Base-by-base conservation (phyloP, 2,888 invertebrate species). In the Buathra laborator region DNA sequence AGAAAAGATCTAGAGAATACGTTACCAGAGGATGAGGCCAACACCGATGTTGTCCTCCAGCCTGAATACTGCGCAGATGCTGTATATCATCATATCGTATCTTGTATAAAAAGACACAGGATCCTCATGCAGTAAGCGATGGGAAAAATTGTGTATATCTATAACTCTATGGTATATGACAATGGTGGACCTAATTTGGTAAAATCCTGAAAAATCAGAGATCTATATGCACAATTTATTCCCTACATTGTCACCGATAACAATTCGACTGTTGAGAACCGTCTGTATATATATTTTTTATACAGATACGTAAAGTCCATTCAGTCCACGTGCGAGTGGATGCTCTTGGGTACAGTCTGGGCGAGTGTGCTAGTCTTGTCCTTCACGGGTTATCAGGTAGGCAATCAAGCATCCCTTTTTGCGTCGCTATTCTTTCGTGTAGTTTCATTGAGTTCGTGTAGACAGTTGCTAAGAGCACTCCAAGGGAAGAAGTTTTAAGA, bases 81-180 rank as follows among this genome's bases (percentile, higher is more conserved):
- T 19, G 44, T 46, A 12, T 74, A 74, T 24, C 14, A 59, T 14
- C 16, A 74, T 10, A 14, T 74, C 32, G 74, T 62, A n/a, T n/a
- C 43, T 16, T 74, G 74, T 7, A 24, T 74, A 19, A 24, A 43
- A 37, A 44, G 59, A 7, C 74, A 74, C 62, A 74, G 59, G 37
- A 24, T 44, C 5, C 56, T 37, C 29, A 59, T 74, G 12, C 5
- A 48, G 74, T 74, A 32, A 74, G 44, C n/a, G n/a, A 48, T 48
- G n/a, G 24, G 24, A 24, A 24, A 24, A 24, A 3, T 24, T 1
- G 2, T 24, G 24, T 24, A 24, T 24, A 24, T 24, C 24, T 3
- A 24, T 2, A 24, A 24, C 2, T 24, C 24, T 24, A 24, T 3
- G 24, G 24, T 24, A 24, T 24, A 24, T 24, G 24, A 24, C 24